Evolutionary conservation across 2,888 invertebrate species (phyloP).

Genomic region (Cheilosia soror): DNA sequence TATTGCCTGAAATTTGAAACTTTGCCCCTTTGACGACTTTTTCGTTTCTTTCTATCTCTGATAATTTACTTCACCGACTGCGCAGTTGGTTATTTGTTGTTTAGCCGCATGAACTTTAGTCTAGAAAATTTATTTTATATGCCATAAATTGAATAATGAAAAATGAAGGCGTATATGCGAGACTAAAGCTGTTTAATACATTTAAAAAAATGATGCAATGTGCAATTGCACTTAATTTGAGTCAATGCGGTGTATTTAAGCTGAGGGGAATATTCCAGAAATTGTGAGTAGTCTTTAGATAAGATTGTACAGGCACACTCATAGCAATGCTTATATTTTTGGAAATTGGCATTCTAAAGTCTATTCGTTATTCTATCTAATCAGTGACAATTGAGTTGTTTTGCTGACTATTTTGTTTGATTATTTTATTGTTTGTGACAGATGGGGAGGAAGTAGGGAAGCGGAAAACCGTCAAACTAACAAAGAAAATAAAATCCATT

Average conservation of each 20-base stretch:
- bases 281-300: not conserved
- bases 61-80: slow-evolving; percentile 37
- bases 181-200: not conserved
- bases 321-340: not conserved
- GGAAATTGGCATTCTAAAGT: slow-evolving; percentile 7
- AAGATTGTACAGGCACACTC: not conserved
- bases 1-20: slow-evolving; percentile 49
- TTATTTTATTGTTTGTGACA: slow-evolving; percentile 2
- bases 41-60: slow-evolving; percentile 16
- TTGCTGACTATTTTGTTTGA: slow-evolving; percentile 21
- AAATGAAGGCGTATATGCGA: not conserved
- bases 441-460: not conserved
- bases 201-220: slow-evolving; percentile 67
- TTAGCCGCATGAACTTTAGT: slow-evolving; percentile 55
- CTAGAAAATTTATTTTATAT: slow-evolving; percentile 35
- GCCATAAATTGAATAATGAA: slow-evolving; percentile 49
- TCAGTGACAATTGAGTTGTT: slow-evolving; percentile 17
- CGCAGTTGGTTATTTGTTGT: slow-evolving; percentile 44
- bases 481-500: too few species aligned
- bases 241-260: slow-evolving; percentile 77
- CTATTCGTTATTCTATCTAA: slow-evolving; percentile 14
- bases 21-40: slow-evolving; percentile 61
- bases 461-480: too few species aligned
- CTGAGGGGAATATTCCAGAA: slow-evolving; percentile 18
- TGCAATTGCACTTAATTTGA: slow-evolving; percentile 79